Percentiles rank a stretch among this genome's conserved stretches.
Evolutionary conservation across 1,140 invertebrate genomes (phyloP).

Genomic region (Ostrea edulis): DNA sequence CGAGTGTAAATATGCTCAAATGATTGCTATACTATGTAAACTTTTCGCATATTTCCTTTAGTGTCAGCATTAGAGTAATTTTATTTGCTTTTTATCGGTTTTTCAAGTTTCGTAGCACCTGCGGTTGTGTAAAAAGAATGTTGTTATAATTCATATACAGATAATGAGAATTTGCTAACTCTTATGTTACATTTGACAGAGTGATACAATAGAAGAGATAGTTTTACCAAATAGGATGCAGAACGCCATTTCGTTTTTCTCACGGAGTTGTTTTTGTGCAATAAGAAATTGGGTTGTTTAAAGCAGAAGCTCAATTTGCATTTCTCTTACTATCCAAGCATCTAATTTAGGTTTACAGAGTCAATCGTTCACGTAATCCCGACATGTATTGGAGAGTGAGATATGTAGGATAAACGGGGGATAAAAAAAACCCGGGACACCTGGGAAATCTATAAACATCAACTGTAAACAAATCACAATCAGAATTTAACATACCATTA

Average conservation of each 20-base stretch:
- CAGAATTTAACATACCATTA: constrained; percentile 33
- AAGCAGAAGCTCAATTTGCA: constrained; percentile 18
- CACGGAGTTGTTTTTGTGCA: constrained; percentile 27
- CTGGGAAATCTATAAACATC: constrained; percentile 38
- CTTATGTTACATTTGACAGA: constrained; percentile 29
- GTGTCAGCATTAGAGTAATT: constrained; percentile 28
- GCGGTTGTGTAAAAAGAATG: background rate
- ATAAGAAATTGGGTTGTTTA: constrained; percentile 25
- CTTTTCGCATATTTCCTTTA: constrained; percentile 31
- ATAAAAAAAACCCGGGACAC: background rate
- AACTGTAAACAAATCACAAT: constrained; percentile 35
- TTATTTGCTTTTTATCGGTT: constrained; percentile 39
- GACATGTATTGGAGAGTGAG: constrained; percentile 30
- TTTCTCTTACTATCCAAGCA: constrained; percentile 20
- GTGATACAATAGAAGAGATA: background rate
- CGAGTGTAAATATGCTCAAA: constrained; percentile 33
- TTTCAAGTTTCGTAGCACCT: constrained; percentile 31
- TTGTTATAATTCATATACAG: constrained; percentile 28
- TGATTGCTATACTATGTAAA: constrained; percentile 28
- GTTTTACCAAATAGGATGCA: constrained; percentile 2
- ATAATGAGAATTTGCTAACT: constrained; percentile 25
- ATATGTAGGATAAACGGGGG: constrained; percentile 18
- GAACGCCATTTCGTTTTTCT: constrained; percentile 15
- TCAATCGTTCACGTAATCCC: background rate
- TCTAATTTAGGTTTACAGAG: constrained; percentile 26